Evolutionary conservation across 2,888 invertebrate species (phyloP).

Genomic region (Drosophila meridiana): DNA sequence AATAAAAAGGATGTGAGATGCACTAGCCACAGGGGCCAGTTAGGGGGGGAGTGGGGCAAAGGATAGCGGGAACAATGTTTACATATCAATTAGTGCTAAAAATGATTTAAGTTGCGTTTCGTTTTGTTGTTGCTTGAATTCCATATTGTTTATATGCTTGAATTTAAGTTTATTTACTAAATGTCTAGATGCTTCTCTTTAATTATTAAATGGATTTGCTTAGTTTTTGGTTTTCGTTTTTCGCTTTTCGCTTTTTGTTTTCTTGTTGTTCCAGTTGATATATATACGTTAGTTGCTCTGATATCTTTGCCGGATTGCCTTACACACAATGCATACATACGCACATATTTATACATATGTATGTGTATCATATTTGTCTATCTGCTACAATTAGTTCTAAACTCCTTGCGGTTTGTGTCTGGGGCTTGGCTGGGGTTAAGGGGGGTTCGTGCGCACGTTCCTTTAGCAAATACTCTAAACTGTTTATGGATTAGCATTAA

Average conservation of each 20-base stretch:
- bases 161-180: constrained; percentile 43
- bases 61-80: constrained; percentile 29
- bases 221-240: constrained; percentile 20
- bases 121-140: constrained; percentile 18
- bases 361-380: constrained; percentile 31
- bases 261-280: constrained; percentile 53
- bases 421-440: background rate
- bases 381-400: constrained; percentile 50
- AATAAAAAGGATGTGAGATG: constrained; percentile 59
- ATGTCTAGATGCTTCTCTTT: constrained; percentile 27
- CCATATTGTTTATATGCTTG: constrained; percentile 30
- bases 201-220: constrained; percentile 40
- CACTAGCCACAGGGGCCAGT: constrained; percentile 29
- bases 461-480: constrained; percentile 33
- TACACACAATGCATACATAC: constrained; percentile 29
- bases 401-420: constrained; percentile 1
- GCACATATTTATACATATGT: constrained; percentile 8
- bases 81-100: constrained; percentile 73
- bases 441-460: constrained; percentile 9
- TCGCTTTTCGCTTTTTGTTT: constrained; percentile 13
- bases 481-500: constrained; percentile 43
- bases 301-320: constrained; percentile 55
- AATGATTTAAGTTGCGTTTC: constrained; percentile 62
- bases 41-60: constrained; percentile 3
- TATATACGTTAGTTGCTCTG: constrained; percentile 69